These are phyloP conservation scores for Actias luna DNA, from an alignment of 2,888 invertebrate species.

Conservation along the genomic window DNA sequence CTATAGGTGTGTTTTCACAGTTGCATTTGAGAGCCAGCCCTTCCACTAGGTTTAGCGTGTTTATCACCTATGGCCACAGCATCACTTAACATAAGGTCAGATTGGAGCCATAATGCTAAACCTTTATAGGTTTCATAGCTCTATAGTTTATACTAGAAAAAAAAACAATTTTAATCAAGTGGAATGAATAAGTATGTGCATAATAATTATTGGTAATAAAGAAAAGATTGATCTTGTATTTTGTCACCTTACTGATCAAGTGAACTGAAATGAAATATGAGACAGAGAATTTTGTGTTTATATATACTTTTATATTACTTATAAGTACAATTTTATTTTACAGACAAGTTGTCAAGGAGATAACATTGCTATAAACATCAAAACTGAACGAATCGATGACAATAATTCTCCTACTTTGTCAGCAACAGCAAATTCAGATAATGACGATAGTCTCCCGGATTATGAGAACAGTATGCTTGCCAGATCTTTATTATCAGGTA, in stretches of 20 bases:
- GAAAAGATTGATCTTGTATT: slow-evolving; percentile 1
- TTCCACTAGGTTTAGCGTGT: too few relatives aligned
- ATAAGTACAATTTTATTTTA: slow-evolving; percentile 24
- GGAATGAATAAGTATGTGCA: too few relatives aligned
- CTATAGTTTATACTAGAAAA: too few relatives aligned
- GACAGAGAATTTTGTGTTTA: too few relatives aligned
- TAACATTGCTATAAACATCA: slow-evolving; percentile 62
- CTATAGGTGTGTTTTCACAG: too few relatives aligned
- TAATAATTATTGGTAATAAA: background rate
- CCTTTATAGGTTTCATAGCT: too few relatives aligned
- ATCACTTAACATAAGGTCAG: too few relatives aligned
- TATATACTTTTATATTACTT: too few relatives aligned
- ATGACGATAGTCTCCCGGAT: slow-evolving; percentile 74
- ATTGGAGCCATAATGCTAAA: too few relatives aligned
- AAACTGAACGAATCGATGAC: slow-evolving; percentile 68
- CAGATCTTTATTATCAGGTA: slow-evolving; percentile 75
- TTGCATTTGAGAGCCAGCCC: too few relatives aligned
- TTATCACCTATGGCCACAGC: too few relatives aligned
- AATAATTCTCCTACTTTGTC: slow-evolving; percentile 52
- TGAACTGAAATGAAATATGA: background rate
- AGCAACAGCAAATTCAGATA: slow-evolving; percentile 56
- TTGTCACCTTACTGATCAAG: slow-evolving; percentile 8
- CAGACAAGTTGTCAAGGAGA: slow-evolving; percentile 56
- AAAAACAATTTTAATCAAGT: too few relatives aligned
- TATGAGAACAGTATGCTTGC: slow-evolving; percentile 81